Evolutionary conservation across 2,888 invertebrate genomes (phyloP).

Genomic region (Phymatocera aterrima): DNA sequence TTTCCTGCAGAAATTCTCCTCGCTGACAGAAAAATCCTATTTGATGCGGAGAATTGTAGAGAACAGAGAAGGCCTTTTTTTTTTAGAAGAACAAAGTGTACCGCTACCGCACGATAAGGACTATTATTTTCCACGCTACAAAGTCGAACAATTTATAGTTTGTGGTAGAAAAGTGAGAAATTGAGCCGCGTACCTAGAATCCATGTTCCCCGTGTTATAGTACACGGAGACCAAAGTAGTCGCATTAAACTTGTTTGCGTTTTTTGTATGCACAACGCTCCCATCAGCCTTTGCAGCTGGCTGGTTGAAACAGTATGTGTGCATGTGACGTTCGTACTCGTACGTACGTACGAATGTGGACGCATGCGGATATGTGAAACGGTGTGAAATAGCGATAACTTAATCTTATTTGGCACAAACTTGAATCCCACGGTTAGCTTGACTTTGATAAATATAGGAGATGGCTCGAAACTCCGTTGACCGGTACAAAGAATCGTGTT

Average conservation of each 20-base stretch:
- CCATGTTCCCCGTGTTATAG: neutral
- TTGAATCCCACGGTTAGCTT: conserved; percentile 20
- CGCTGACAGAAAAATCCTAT: no score
- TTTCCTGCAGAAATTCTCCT: no score
- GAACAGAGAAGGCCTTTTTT: neutral
- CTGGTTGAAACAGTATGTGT: neutral
- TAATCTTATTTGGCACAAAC: conserved; percentile 37
- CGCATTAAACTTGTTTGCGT: conserved; percentile 52
- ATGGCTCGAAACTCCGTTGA: neutral
- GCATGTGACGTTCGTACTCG: neutral
- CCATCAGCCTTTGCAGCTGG: conserved; percentile 51
- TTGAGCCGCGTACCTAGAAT: neutral
- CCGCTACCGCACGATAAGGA: neutral
- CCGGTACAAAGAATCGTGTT: neutral
- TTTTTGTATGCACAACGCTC: conserved; percentile 48
- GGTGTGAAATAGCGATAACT: conserved; percentile 39
- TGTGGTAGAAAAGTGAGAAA: neutral
- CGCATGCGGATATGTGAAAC: neutral
- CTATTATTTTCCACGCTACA: neutral
- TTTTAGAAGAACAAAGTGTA: neutral
- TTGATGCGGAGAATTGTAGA: neutral
- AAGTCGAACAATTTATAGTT: neutral
- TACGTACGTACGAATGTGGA: neutral
- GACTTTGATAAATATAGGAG: neutral
- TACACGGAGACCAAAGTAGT: conserved; percentile 36